A percentile compares a stretch with the other conserved stretches of the same genome.
Evolutionary conservation across 53 echinoderm and acorn worm species (phyloP).

Genomic region (Echinometra lucunter): DNA sequence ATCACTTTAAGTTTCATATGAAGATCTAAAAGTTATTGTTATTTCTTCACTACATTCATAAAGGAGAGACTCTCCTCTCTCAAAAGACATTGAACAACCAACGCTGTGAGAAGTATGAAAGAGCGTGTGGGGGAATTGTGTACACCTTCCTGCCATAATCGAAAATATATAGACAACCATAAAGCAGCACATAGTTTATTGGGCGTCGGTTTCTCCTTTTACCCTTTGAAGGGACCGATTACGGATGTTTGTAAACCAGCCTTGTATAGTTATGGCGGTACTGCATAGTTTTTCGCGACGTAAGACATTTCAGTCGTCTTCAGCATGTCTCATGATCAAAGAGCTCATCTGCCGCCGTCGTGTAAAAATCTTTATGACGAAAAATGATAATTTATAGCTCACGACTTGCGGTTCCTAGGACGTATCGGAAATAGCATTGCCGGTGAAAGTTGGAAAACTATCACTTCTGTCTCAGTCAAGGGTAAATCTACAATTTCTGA

Average conservation of each 20-base stretch:
- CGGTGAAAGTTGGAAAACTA: not conserved
- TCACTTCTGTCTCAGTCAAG: too few species aligned
- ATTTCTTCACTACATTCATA: too few species aligned
- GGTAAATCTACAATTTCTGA: too few species aligned
- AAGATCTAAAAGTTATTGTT: too few species aligned
- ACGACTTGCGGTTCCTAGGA: not conserved
- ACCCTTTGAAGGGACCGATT: not conserved
- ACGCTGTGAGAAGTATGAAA: not conserved
- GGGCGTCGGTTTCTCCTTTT: not conserved
- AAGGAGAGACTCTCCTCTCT: too few species aligned
- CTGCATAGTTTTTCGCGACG: not conserved
- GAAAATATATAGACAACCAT: not conserved
- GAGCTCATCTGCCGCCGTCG: not conserved
- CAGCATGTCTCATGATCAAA: too few species aligned
- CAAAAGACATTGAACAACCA: not conserved
- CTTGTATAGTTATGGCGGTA: not conserved
- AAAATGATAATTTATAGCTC: not conserved
- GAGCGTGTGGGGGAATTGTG: too few species aligned
- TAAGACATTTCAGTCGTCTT: too few species aligned
- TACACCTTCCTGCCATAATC: not conserved
- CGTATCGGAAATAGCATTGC: not conserved
- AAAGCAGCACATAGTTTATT: not conserved
- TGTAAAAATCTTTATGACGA: not conserved
- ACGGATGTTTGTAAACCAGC: not conserved
- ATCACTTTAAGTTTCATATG: too few species aligned